These are phyloP conservation scores for Agelastica alni DNA, from an alignment of 2,888 invertebrate genomes.

Conservation along the genomic window DNA sequence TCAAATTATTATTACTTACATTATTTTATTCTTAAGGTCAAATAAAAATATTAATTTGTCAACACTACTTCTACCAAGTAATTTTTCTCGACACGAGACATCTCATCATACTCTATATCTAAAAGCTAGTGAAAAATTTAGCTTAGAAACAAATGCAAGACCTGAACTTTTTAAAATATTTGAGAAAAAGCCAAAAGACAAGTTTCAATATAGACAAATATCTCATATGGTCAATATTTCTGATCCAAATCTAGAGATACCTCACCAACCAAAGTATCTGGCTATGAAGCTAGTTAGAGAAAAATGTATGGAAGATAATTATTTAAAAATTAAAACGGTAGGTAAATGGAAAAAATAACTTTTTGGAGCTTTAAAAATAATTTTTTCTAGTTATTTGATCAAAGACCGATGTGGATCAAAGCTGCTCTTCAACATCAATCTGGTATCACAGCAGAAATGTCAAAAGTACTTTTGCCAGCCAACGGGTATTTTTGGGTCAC, in stretches of 20 bases:
- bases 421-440: slow-evolving; percentile 72
- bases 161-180: slow-evolving; percentile 31
- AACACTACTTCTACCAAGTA: slow-evolving; percentile 71
- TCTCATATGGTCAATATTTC: slow-evolving; percentile 64
- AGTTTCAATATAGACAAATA: slow-evolving; percentile 25
- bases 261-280: slow-evolving; percentile 34
- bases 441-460: slow-evolving; percentile 63
- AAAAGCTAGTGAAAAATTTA: slow-evolving; percentile 38
- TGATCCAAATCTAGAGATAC: slow-evolving; percentile 48
- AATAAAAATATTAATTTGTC: too few relatives aligned
- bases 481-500: slow-evolving; percentile 83
- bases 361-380: too few relatives aligned
- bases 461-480: slow-evolving; percentile 81
- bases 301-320: slow-evolving; percentile 48
- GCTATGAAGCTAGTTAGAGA: slow-evolving; percentile 34
- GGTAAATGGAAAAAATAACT: slow-evolving; percentile 13
- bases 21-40: too few relatives aligned
- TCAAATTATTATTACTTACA: too few relatives aligned
- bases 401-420: slow-evolving; percentile 89
- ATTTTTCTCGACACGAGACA: slow-evolving; percentile 75
- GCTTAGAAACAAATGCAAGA: slow-evolving; percentile 23
- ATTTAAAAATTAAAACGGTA: slow-evolving; percentile 46
- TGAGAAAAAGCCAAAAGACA: slow-evolving; percentile 17
- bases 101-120: slow-evolving; percentile 43
- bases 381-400: slow-evolving; percentile 70